These are phyloP conservation scores for Takifugu flavidus DNA, from an alignment of 2,113 vertebrate genomes.

Conservation along the genomic window DNA sequence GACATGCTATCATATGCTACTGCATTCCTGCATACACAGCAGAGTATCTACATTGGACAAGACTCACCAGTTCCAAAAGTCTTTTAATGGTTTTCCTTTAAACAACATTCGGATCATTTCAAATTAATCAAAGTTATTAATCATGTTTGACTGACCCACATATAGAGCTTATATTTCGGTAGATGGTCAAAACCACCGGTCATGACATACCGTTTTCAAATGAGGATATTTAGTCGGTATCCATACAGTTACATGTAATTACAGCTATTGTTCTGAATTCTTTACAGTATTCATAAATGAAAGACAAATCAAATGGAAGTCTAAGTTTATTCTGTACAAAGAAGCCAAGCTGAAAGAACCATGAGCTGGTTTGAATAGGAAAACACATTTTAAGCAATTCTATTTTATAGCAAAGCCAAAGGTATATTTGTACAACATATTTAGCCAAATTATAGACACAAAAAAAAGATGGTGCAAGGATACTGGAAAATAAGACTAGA, in stretches of 20 bases:
- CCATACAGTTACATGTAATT: constrained; percentile 68
- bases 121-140: constrained; percentile 58
- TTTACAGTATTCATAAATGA: constrained; percentile 67
- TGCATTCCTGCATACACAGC: not conserved
- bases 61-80: constrained; percentile 63
- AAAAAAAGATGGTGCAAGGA: constrained; percentile 55
- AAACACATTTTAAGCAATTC: constrained; percentile 64
- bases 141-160: constrained; percentile 34
- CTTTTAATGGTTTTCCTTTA: constrained; percentile 68
- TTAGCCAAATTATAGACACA: constrained; percentile 54
- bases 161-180: constrained; percentile 20
- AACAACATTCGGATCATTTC: constrained; percentile 65
- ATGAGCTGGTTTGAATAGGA: constrained; percentile 59
- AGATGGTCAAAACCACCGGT: constrained; percentile 42
- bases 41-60: constrained; percentile 35
- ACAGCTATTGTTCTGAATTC: constrained; percentile 57
- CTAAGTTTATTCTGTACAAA: constrained; percentile 73
- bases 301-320: constrained; percentile 66
- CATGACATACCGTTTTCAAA: constrained; percentile 48
- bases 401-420: constrained; percentile 65
- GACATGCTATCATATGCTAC: no score
- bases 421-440: constrained; percentile 59
- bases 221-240: constrained; percentile 57
- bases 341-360: constrained; percentile 69
- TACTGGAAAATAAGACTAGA: constrained; percentile 65